A percentile compares a stretch with the other conserved stretches of the same genome.
phyloP scores from a whole-genome alignment of 2,113 vertebrate genomes.

The Kobus ellipsiprymnus region DNA sequence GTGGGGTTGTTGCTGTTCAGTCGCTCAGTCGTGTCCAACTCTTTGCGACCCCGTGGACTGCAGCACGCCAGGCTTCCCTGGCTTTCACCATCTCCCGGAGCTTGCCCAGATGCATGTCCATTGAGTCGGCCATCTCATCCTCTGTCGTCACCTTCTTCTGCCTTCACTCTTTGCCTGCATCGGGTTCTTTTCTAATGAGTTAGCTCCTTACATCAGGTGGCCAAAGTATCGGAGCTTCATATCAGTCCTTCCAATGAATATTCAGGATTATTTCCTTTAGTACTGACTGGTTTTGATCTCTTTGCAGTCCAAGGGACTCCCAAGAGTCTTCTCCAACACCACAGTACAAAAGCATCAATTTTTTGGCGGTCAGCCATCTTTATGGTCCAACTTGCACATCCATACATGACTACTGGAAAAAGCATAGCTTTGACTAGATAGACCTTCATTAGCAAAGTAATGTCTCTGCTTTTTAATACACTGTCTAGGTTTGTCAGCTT shows the following conservation, averaged over 20 bases:
- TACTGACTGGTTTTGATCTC: not conserved
- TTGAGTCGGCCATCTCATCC: not conserved
- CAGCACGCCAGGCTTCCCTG: not conserved
- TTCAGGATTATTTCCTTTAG: not conserved
- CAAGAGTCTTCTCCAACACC: not conserved
- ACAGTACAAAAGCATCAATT: not conserved
- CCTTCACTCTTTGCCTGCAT: not conserved
- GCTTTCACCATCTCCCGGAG: not conserved
- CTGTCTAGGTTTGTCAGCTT: not conserved
- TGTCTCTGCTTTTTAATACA: not conserved
- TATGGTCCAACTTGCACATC: not conserved
- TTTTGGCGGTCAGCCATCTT: not conserved
- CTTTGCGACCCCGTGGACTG: not conserved
- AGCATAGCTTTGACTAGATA: not conserved
- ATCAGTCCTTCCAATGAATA: not conserved
- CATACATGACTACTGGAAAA: not conserved
- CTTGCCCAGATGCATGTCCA: not conserved
- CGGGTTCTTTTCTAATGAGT: not conserved
- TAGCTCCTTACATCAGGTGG: not conserved
- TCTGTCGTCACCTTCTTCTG: not conserved
- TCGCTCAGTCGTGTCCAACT: not conserved
- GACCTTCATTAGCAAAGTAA: not conserved
- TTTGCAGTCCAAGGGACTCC: not conserved
- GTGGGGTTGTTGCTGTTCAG: not conserved
- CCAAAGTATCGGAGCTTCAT: not conserved